Conservation (phyloP, 2,888 invertebrate species). For the Dendrolimus houi region DNA sequence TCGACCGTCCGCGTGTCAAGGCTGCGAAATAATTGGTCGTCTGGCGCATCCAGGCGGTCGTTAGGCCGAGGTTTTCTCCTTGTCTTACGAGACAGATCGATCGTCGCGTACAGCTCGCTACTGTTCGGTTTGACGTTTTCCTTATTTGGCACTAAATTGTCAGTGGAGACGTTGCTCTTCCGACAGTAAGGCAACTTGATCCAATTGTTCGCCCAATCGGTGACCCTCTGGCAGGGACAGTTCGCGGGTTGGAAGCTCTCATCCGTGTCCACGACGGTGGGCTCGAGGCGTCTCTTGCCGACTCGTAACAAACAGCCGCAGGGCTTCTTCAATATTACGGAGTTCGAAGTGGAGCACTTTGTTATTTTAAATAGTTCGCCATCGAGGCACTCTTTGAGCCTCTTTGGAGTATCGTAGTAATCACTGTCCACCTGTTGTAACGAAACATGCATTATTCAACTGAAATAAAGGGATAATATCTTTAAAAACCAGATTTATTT, state of each 20-base stretch:
- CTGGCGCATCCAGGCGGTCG: slow-evolving; percentile 13
- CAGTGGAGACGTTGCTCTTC: slow-evolving; percentile 30
- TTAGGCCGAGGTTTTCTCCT: slow-evolving; percentile 51
- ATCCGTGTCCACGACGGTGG: slow-evolving; percentile 50
- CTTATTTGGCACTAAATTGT: slow-evolving; percentile 55
- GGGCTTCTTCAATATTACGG: slow-evolving; percentile 79
- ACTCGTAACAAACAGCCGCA: slow-evolving; percentile 81
- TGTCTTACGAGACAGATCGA: slow-evolving; percentile 80
- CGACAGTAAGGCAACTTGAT: slow-evolving; percentile 78
- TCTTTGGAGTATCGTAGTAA: slow-evolving; percentile 84
- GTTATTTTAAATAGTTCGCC: slow-evolving; percentile 61
- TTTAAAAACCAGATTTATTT: no score
- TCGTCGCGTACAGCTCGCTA: slow-evolving; percentile 81
- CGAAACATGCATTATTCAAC: not conserved
- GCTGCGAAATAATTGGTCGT: slow-evolving; percentile 3
- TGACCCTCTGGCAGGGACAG: slow-evolving; percentile 78
- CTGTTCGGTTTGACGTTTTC: slow-evolving; percentile 68
- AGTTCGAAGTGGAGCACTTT: slow-evolving; percentile 67
- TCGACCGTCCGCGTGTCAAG: slow-evolving; percentile 25
- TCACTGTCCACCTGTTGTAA: slow-evolving; percentile 57
- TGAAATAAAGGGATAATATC: no score
- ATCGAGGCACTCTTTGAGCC: slow-evolving; percentile 81
- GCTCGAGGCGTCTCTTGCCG: slow-evolving; percentile 44
- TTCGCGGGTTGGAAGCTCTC: slow-evolving; percentile 46
- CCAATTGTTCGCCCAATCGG: slow-evolving; percentile 80